phyloP scores from a whole-genome alignment of 2,888 invertebrate genomes.

The Cabera pusaria region DNA sequence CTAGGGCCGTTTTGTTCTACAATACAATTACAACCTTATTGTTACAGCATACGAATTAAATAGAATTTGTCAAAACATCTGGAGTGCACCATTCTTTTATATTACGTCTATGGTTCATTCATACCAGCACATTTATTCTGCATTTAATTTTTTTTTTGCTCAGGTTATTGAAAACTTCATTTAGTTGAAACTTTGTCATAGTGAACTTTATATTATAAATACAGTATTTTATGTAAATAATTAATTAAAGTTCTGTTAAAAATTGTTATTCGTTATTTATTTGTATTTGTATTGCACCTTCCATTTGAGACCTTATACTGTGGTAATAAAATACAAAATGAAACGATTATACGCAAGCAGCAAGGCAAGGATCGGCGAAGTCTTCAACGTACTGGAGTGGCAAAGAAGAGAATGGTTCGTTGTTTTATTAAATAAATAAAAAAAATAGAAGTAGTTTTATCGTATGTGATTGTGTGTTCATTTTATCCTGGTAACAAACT shows the following conservation, averaged over 20 bases:
- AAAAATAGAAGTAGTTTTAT: slow-evolving; percentile 36
- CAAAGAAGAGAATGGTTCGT: slow-evolving; percentile 80
- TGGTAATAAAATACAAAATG: slow-evolving; percentile 35
- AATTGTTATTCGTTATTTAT: slow-evolving; percentile 45
- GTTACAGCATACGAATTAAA: no score
- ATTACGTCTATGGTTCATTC: no score
- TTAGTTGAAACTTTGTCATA: slow-evolving; percentile 37
- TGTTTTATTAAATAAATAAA: slow-evolving; percentile 26
- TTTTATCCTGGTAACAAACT: slow-evolving; percentile 54
- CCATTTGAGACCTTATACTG: background rate
- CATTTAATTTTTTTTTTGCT: slow-evolving; percentile 59
- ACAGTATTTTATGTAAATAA: slow-evolving; percentile 57
- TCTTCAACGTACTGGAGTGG: slow-evolving; percentile 76
- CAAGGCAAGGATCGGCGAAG: slow-evolving; percentile 76
- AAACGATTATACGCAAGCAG: slow-evolving; percentile 76
- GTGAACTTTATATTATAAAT: slow-evolving; percentile 37
- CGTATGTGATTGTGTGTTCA: slow-evolving; percentile 72
- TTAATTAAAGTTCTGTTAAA: slow-evolving; percentile 68
- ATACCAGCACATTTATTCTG: slow-evolving; percentile 58
- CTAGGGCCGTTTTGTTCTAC: no score
- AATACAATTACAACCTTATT: no score
- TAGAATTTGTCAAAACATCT: no score
- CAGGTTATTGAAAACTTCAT: slow-evolving; percentile 36
- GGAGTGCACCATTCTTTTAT: no score
- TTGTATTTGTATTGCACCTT: no score